Evolutionary conservation across 2,113 vertebrate species (phyloP), one percentile per base, ranked within the genome.

Genomic region (Coracopsis vasa): DNA sequence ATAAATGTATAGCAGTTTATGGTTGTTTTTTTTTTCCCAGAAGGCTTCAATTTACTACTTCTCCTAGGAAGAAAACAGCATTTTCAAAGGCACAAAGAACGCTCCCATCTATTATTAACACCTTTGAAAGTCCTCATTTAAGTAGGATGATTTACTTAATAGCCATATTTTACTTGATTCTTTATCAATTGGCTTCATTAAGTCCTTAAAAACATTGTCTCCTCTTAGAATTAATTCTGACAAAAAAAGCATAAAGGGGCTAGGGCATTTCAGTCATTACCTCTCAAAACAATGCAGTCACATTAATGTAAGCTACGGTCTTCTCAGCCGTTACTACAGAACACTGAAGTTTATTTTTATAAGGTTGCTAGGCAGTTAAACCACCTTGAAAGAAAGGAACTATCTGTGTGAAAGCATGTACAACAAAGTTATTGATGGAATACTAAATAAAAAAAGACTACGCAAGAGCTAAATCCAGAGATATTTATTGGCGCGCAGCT

Each of bases 341-440:
- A 81, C 56, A 72, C 11, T 56, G 67, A 75, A n/a, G 56, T 81
- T 84, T 94, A 92, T 96, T 94, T 97, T 93, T 93, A 67, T 86
- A 84, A 96, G 88, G 75, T 96, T 95, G 64, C 90, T 93, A 96
- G 92, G 92, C 94, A 96, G 90, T 86, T 93, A 92, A 94, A 81
- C 54, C 61, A 87, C 83, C 56, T 93, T 88, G 90, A 92, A 95
- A 85, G 65, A 89, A 94, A 94, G 37, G 41, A 86, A 56, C 75
- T 96, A 70, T 70, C 54, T 90, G 47, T 91, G 61, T 89, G 80
- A 86, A 95, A 91, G 86, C 53, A 93, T 86, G 65, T 92, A 61
- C 91, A 90, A 86, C 61, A 72, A 96, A 93, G 88, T 91, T 96
- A 96, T 93, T 92, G 95, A 94, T 86, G 73, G 90, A 94, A 96